Percentiles rank a stretch among this genome's conserved stretches.
Evolutionary conservation across 2,888 invertebrate species (phyloP).

Genomic region (Dusona sp.): DNA sequence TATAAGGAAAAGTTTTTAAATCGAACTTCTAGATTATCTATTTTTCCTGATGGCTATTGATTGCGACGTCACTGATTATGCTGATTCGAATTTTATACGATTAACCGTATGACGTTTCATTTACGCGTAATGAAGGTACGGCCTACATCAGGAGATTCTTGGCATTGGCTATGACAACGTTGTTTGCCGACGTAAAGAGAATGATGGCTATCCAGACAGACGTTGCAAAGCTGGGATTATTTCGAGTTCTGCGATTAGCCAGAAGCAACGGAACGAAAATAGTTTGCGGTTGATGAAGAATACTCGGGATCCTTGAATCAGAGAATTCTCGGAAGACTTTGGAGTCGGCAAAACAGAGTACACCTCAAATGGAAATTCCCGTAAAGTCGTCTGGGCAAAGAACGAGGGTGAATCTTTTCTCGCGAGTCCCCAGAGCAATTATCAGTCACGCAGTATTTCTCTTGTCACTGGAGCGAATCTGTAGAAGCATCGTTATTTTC

Average conservation of each 20-base stretch:
- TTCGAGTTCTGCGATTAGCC: background rate
- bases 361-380: constrained; percentile 8
- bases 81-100: background rate
- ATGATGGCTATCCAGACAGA: background rate
- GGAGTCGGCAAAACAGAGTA: constrained; percentile 2
- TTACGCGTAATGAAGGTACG: background rate
- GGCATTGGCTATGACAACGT: background rate
- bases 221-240: background rate
- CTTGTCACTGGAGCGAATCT: constrained; percentile 9
- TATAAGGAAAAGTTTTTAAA: background rate
- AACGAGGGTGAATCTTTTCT: constrained; percentile 21
- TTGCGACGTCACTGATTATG: no score
- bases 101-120: background rate
- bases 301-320: constrained; percentile 13
- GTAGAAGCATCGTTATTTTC: constrained; percentile 3
- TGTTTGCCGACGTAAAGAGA: background rate
- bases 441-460: constrained; percentile 34
- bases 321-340: background rate
- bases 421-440: constrained; percentile 26
- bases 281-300: constrained; percentile 12
- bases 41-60: background rate
- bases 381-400: constrained; percentile 10
- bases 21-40: background rate
- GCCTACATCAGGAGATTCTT: background rate
- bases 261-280: constrained; percentile 7